Base-by-base conservation (phyloP, 2,113 vertebrate genomes). In the Riparia riparia region DNA sequence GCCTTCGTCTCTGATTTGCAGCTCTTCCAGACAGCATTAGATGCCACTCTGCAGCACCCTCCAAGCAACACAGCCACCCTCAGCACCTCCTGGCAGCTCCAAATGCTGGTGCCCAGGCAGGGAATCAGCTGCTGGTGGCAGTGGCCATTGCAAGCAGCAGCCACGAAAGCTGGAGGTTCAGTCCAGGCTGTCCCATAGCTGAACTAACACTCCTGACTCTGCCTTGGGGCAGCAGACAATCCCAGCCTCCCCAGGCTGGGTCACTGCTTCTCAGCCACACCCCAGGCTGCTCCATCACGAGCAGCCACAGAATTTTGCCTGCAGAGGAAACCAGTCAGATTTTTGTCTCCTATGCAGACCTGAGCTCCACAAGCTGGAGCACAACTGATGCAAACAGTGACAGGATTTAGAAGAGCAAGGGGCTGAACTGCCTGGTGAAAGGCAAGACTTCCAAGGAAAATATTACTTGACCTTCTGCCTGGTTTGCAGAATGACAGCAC, bases 221-320 rank as follows among this genome's bases (percentile, higher is more conserved):
- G 54, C 54, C 45, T 24, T 10, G 15, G 26, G 22, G 42, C 39
- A 83, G 45, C 37, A 44, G 50, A 24, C 45, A 45, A 45, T 21
- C 26, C 25, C 82, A 80, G n/a, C 10, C n/a, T 65, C n/a, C 45
- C 0, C 0, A 11, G 45, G 24, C 2, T 13, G 50, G 31, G 6
- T 39, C 54, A 34, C 63, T 57, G 45, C 45, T 83, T 32, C 58
- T 76, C 83, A 32, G 39, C 21, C 50, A 77, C 14, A 45, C 7
- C 41, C 15, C 49, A 61, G 41, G 39, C 63, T 58, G 53, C 53
- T 85, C 50, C 37, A 21, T 47, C 69, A 41, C 15, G 83, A 49
- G 15, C 2, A n/a, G 14, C 15, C 41, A 25, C 42, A 63, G 25
- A 68, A 18, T 45, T 86, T 14, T 86, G 10, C 24, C 54, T 44